These are phyloP conservation scores for Drosophila lacertosa DNA, from an alignment of 1,140 invertebrate species.

Conservation along the genomic window DNA sequence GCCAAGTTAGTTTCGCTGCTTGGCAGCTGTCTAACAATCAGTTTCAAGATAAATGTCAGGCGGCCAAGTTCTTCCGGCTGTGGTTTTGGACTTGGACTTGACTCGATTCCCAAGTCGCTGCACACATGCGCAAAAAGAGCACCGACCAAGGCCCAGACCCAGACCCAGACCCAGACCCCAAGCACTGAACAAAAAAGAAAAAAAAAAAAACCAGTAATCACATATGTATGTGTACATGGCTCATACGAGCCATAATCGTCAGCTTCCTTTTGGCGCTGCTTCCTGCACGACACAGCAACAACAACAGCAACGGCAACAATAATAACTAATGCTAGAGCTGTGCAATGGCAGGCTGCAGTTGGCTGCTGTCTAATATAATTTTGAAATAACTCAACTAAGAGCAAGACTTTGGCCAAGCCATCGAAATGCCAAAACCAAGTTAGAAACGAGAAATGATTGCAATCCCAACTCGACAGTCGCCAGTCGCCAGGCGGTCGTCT, in stretches of 20 bases:
- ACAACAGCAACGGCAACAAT: conserved; percentile 14
- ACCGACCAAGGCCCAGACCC: conserved; percentile 1
- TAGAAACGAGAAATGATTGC: conserved; percentile 77
- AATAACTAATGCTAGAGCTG: conserved; percentile 35
- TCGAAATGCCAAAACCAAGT: conserved; percentile 72
- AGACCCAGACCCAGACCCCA: background rate
- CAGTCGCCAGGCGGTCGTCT: conserved; percentile 32
- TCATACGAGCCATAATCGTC: conserved; percentile 65
- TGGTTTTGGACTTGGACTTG: conserved; percentile 19
- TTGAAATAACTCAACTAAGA: conserved; percentile 78
- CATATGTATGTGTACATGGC: conserved; percentile 41
- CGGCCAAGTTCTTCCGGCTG: conserved; percentile 46
- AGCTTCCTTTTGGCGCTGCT: conserved; percentile 74
- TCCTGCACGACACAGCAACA: conserved; percentile 62
- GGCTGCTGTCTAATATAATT: conserved; percentile 72
- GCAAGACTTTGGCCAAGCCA: conserved; percentile 44
- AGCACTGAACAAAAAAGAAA: too few species aligned
- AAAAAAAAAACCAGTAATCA: conserved; percentile 27
- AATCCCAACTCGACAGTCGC: conserved; percentile 23
- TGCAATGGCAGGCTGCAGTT: conserved; percentile 34
- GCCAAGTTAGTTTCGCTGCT: background rate
- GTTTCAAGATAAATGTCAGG: conserved; percentile 46
- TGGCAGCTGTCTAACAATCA: conserved; percentile 47
- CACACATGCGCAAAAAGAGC: conserved; percentile 25
- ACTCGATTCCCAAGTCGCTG: conserved; percentile 19